These are phyloP conservation scores for Choristoneura fumiferana DNA, from an alignment of 1,140 invertebrate genomes.

Conservation along the genomic window DNA sequence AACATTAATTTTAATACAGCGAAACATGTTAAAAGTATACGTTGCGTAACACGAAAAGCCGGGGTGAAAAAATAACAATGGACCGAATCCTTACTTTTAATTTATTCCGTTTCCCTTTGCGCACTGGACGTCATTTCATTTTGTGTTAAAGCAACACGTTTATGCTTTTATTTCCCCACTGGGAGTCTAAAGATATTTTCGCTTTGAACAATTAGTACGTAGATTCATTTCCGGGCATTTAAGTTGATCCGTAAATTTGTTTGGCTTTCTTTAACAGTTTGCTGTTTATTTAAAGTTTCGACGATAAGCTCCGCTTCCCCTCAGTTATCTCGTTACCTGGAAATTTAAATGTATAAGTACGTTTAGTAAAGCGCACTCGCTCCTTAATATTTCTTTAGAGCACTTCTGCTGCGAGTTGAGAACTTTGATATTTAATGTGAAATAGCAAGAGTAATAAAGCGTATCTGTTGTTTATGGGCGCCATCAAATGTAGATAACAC, in stretches of 20 bases:
- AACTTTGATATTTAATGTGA: conserved; percentile 62
- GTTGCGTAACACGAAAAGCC: conserved; percentile 46
- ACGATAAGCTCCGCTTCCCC: conserved; percentile 52
- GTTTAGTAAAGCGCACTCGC: conserved; percentile 50
- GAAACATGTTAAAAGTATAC: conserved; percentile 47
- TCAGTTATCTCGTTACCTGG: conserved; percentile 57
- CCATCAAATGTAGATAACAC: conserved; percentile 65
- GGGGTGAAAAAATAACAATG: conserved; percentile 46
- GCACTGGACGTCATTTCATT: conserved; percentile 59
- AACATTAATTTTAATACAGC: conserved; percentile 25
- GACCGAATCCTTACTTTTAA: conserved; percentile 59
- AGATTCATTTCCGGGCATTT: conserved; percentile 39
- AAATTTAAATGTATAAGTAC: conserved; percentile 68
- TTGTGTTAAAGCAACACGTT: conserved; percentile 56
- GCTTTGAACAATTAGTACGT: conserved; percentile 37
- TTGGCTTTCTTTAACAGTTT: conserved; percentile 62
- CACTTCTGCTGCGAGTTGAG: conserved; percentile 46
- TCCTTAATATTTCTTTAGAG: conserved; percentile 51
- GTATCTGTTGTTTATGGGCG: conserved; percentile 64
- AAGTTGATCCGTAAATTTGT: conserved; percentile 62
- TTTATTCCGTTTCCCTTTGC: conserved; percentile 56
- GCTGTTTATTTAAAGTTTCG: conserved; percentile 64
- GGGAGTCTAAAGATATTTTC: conserved; percentile 42
- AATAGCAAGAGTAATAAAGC: conserved; percentile 60
- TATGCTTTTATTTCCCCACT: conserved; percentile 59